Base-by-base conservation (phyloP, 2,888 invertebrate genomes). In the Sympetrum striolatum region DNA sequence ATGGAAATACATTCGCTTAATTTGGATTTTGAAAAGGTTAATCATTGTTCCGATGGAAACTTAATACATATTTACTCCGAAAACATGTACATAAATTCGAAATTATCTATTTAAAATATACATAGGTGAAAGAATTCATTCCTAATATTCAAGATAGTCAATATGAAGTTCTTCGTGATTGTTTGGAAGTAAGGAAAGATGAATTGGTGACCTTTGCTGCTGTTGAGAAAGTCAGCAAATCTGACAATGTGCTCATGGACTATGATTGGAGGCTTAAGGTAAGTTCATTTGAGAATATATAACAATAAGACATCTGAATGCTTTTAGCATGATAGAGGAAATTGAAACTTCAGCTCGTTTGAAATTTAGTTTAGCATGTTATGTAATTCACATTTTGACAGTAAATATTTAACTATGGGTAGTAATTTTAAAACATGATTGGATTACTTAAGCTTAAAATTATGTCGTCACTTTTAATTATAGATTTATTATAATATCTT, bases 241-340 rank as follows among this genome's bases (percentile, higher is more conserved):
- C 86, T 22, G 60, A 86, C 12, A 12, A 37, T 60, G 14, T 86
- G 8, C 37, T 86, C 25, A 39, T 37, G 6, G 86, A 86, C 60
- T 86, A 86, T 37, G 86, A 86, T n/a, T 86, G 86, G 86, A 86
- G 39, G 58, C 60, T 86, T 3, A 86, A 86, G 64, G 86, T 86
- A 86, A 31, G 1, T 80, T 25, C 10, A 44, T 44, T 8, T 10
- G 4, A 35, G 10, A 37, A 18, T 80, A 80, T 37, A 3, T 44
- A 10, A 10, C 10, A 10, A 10, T 2, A 2, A 39, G 4, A 39
- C 39, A 39, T 39, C 39, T 39, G 6, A 5, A 5, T 39, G 39
- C 39, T 5, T 39, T 39, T 39, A 2, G 39, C 6, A 6, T 39
- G 39, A 39, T 39, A 6, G 6, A 39, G 6, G 39, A 6, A 39